Conservation (phyloP, 2,888 invertebrate species). For the Villa cingulata region DNA sequence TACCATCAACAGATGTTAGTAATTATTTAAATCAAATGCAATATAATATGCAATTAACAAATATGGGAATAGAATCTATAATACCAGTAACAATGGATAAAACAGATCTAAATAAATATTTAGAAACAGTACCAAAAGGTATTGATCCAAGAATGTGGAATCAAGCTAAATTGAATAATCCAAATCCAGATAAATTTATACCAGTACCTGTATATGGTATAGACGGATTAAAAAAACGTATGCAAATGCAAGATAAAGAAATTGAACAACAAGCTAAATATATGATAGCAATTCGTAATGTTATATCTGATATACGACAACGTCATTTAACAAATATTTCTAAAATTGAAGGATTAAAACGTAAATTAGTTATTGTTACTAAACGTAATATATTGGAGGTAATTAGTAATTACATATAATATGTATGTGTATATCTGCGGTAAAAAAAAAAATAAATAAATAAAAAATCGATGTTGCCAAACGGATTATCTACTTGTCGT, state of each 20-base stretch:
- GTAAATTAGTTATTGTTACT: conserved; percentile 65
- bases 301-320: conserved; percentile 63
- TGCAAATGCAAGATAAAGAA: conserved; percentile 72
- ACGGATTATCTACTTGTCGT: no score
- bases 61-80: conserved; percentile 57
- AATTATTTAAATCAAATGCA: conserved; percentile 54
- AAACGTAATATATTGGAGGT: conserved; percentile 75
- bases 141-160: conserved; percentile 89
- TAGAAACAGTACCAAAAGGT: conserved; percentile 82
- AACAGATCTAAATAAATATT: conserved; percentile 70
- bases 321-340: conserved; percentile 70
- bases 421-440: no score
- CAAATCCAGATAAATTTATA: conserved; percentile 75
- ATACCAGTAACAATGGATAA: conserved; percentile 62
- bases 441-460: no score
- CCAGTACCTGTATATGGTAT: conserved; percentile 93
- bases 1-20: conserved; percentile 59
- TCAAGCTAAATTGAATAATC: conserved; percentile 92
- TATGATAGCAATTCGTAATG: conserved; percentile 62
- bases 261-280: conserved; percentile 70
- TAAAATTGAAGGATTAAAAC: conserved; percentile 66
- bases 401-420: conserved; percentile 13
- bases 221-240: conserved; percentile 59
- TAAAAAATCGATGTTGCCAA: no score
- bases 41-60: conserved; percentile 57